A percentile compares a stretch with the other conserved stretches of the same genome.
Conservation (phyloP, 2,797 vertebrate genomes). For the Tinamus major region DNA sequence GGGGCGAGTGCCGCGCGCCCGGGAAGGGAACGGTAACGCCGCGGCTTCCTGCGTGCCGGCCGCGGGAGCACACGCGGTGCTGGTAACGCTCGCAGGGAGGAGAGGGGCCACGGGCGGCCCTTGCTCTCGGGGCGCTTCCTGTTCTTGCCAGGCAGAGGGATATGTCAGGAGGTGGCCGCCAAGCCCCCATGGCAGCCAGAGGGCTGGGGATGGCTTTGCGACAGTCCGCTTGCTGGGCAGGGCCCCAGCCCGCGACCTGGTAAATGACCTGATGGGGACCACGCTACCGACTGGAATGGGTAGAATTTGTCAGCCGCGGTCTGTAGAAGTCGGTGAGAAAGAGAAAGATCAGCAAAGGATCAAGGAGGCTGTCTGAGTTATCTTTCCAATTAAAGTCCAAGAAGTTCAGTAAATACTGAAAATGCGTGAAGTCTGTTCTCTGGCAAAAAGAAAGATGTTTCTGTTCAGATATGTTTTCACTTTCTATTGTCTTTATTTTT, state of each 20-base stretch:
- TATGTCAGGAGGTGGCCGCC: constrained; percentile 31
- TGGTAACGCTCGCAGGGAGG: not conserved
- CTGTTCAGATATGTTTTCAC: constrained; percentile 33
- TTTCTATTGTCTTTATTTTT: constrained; percentile 46
- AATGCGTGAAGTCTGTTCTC: constrained; percentile 10
- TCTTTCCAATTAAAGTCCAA: constrained; percentile 5
- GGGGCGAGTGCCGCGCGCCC: accelerated
- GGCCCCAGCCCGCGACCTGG: constrained; percentile 14
- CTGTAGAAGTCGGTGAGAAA: not conserved
- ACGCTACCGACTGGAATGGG: not conserved
- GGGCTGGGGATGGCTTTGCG: constrained; percentile 17
- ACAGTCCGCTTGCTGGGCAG: not conserved
- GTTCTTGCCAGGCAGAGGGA: constrained; percentile 33
- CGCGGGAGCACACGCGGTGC: not conserved
- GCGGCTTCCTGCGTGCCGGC: not conserved
- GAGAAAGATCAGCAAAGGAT: not conserved
- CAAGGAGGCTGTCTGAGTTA: not conserved
- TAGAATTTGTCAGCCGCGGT: constrained; percentile 7
- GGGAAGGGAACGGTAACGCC: not conserved
- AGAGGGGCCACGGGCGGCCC: not conserved
- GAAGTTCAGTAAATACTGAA: not conserved
- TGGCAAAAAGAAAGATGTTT: constrained; percentile 41
- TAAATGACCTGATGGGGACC: constrained; percentile 20
- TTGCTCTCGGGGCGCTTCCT: constrained; percentile 40
- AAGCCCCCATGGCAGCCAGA: constrained; percentile 33